Evolutionary conservation across 2,888 invertebrate genomes (phyloP).

Genomic region (Dicycla oo): DNA sequence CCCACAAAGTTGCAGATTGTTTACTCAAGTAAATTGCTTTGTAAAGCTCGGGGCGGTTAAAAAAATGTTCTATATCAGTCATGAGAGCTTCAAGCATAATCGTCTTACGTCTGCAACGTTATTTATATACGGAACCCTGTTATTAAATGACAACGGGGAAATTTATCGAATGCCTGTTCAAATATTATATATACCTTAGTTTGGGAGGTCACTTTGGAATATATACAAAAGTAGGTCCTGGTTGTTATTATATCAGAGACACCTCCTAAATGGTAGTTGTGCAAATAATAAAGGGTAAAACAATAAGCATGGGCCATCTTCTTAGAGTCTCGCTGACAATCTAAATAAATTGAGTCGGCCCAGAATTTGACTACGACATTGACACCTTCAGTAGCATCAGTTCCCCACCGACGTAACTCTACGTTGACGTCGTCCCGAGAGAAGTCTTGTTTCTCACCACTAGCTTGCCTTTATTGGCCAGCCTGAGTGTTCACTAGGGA

Average conservation of each 20-base stretch:
- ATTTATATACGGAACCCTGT: slow-evolving; percentile 61
- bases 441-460: too few species aligned
- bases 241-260: neutral
- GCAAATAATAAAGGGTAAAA: neutral
- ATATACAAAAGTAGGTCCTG: neutral
- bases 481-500: too few species aligned
- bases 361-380: neutral
- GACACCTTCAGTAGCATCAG: too few species aligned
- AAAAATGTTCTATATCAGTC: slow-evolving; percentile 81
- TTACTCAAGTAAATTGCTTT: slow-evolving; percentile 87
- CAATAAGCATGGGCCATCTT: neutral
- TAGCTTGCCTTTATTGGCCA: too few species aligned
- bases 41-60: slow-evolving; percentile 81
- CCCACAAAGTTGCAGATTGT: slow-evolving; percentile 77
- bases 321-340: too few species aligned
- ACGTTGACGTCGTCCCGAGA: too few species aligned
- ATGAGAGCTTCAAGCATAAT: slow-evolving; percentile 72
- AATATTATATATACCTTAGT: slow-evolving; percentile 49
- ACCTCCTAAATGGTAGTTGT: too few species aligned
- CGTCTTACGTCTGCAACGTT: slow-evolving; percentile 70
- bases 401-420: too few species aligned
- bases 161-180: slow-evolving; percentile 52
- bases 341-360: neutral
- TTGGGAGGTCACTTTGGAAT: slow-evolving; percentile 12
- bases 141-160: slow-evolving; percentile 58